Percentiles rank a stretch among this genome's conserved stretches.
Evolutionary conservation across 2,888 invertebrate species (phyloP).

Genomic region (Patella pellucida): DNA sequence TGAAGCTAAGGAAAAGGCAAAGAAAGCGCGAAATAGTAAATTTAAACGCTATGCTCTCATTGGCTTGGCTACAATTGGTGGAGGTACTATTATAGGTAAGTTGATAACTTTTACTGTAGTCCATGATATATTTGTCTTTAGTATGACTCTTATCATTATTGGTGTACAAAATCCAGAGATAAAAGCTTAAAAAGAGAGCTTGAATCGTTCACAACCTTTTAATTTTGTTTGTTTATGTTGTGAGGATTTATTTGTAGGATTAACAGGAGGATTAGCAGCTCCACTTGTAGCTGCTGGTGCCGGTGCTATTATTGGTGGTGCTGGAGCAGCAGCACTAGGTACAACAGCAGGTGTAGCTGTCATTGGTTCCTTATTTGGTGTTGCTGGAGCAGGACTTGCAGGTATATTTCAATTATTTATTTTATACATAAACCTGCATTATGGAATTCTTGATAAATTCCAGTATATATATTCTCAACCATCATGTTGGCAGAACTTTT

Average conservation of each 20-base stretch:
- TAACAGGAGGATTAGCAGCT: conserved; percentile 80
- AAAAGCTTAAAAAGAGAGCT: background rate
- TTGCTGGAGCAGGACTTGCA: conserved; percentile 79
- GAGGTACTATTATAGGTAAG: conserved; percentile 76
- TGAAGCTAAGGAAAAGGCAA: conserved; percentile 73
- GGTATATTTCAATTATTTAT: conserved; percentile 64
- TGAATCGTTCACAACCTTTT: no score
- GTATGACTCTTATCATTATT: background rate
- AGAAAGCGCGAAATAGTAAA: conserved; percentile 74
- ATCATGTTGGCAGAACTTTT: no score
- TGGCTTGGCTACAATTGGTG: conserved; percentile 78
- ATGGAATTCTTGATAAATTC: no score
- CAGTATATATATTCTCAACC: no score
- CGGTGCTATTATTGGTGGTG: conserved; percentile 72
- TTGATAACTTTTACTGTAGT: conserved; percentile 11
- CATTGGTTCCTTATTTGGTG: conserved; percentile 78
- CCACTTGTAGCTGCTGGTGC: conserved; percentile 75
- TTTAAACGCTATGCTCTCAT: conserved; percentile 77
- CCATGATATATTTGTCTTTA: background rate
- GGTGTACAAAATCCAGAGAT: background rate
- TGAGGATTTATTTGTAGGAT: conserved; percentile 67
- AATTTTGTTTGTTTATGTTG: no score
- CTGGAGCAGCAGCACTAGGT: conserved; percentile 72
- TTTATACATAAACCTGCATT: background rate
- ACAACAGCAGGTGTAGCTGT: conserved; percentile 68